Evolutionary conservation across 1,140 invertebrate species (phyloP).

Genomic region (Papilio polytes): DNA sequence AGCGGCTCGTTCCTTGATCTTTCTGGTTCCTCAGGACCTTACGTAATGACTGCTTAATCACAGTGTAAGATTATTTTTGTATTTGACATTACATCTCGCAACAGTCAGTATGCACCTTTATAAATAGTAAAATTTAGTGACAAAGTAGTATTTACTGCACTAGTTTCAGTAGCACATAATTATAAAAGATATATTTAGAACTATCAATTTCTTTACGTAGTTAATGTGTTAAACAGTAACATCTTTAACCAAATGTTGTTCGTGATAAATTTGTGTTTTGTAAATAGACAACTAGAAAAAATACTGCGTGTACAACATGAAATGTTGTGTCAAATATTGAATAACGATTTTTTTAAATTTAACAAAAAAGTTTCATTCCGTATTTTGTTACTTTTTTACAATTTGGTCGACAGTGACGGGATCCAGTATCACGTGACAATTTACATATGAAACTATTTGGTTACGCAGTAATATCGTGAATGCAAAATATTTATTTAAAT

Average conservation of each 20-base stretch:
- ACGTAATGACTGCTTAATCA: no score
- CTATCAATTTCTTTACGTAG: not conserved
- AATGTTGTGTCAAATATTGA: not conserved
- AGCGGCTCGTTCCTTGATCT: no score
- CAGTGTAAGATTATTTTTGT: no score
- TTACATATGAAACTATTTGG: not conserved
- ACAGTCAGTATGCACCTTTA: no score
- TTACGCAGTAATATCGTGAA: not conserved
- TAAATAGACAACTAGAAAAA: not conserved
- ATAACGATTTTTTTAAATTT: not conserved
- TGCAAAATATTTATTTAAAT: not conserved
- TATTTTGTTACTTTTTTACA: conserved; percentile 4
- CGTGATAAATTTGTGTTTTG: not conserved
- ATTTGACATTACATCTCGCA: no score
- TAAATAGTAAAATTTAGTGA: no score
- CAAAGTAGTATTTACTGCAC: no score
- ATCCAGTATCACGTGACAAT: not conserved
- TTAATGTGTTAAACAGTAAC: not conserved
- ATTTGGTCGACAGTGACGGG: not conserved
- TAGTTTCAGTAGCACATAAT: no score
- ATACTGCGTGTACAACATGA: not conserved
- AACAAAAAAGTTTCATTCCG: not conserved
- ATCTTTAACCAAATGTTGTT: not conserved
- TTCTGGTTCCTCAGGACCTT: no score
- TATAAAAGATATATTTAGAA: no score